Conservation (phyloP, 2,797 vertebrate species). For the Malurus leucopterus region DNA sequence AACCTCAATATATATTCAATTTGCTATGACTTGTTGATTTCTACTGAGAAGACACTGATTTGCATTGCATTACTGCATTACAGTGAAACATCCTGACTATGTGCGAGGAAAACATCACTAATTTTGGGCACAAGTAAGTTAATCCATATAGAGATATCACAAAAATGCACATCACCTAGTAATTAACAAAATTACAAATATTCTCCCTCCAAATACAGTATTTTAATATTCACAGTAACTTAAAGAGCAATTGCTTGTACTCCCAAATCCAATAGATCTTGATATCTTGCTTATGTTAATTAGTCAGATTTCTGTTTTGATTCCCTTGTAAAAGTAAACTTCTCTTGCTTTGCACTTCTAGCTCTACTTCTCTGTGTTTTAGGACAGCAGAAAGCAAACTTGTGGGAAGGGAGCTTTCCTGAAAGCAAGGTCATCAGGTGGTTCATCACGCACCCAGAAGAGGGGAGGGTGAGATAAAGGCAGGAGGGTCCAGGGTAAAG, state of each 20-base stretch:
- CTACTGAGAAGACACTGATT: not conserved
- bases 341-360: not conserved
- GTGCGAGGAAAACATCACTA: not conserved
- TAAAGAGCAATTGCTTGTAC: not conserved
- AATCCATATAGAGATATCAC: not conserved
- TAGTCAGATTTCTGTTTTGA: not conserved
- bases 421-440: not conserved
- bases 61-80: not conserved
- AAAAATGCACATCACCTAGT: rapidly evolving
- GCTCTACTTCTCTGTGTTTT: not conserved
- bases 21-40: not conserved
- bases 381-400: not conserved
- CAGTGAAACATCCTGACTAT: not conserved
- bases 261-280: not conserved
- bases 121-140: not conserved
- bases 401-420: not conserved
- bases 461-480: not conserved
- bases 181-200: not conserved
- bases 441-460: not conserved
- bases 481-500: not conserved
- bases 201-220: not conserved
- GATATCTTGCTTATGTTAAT: not conserved
- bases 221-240: not conserved
- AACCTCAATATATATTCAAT: not conserved
- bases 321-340: not conserved